A percentile compares a stretch with the other conserved stretches of the same genome.
Evolutionary conservation across 2,888 invertebrate species (phyloP).

Genomic region (Drosophila prostipennis): DNA sequence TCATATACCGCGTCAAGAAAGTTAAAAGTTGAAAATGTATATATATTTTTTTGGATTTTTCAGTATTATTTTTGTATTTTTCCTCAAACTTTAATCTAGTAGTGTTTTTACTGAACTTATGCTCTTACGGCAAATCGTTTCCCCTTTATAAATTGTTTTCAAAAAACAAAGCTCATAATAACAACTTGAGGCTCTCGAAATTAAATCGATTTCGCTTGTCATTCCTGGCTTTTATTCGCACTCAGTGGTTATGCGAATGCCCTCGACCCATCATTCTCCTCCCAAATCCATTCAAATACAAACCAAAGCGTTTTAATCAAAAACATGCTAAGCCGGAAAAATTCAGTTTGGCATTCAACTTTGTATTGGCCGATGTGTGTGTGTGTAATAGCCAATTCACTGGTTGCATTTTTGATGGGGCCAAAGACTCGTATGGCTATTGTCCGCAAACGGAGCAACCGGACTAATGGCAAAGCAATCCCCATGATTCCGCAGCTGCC

Average conservation of each 20-base stretch:
- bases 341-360: conserved; percentile 26
- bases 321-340: conserved; percentile 44
- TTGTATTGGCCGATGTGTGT: conserved; percentile 4
- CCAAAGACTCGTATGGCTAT: conserved; percentile 20
- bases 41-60: too few relatives aligned
- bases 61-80: too few relatives aligned
- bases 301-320: conserved; percentile 43
- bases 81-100: too few relatives aligned
- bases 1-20: too few relatives aligned
- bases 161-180: background rate
- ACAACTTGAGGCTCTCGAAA: background rate
- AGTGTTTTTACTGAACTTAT: background rate
- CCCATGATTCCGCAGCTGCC: conserved; percentile 37
- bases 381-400: conserved; percentile 28
- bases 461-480: conserved; percentile 45
- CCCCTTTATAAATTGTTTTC: background rate
- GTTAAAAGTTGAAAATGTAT: too few relatives aligned
- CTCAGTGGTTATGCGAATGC: conserved; percentile 12
- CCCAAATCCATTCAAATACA: conserved; percentile 13
- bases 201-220: conserved; percentile 14
- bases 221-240: background rate
- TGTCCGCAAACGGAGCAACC: conserved; percentile 17
- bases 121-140: background rate
- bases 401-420: conserved; percentile 36
- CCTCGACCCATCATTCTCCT: conserved; percentile 1